Percentiles rank a stretch among this genome's conserved stretches.
Conservation (phyloP, 2,113 vertebrate genomes). For the Eonycteris spelaea region DNA sequence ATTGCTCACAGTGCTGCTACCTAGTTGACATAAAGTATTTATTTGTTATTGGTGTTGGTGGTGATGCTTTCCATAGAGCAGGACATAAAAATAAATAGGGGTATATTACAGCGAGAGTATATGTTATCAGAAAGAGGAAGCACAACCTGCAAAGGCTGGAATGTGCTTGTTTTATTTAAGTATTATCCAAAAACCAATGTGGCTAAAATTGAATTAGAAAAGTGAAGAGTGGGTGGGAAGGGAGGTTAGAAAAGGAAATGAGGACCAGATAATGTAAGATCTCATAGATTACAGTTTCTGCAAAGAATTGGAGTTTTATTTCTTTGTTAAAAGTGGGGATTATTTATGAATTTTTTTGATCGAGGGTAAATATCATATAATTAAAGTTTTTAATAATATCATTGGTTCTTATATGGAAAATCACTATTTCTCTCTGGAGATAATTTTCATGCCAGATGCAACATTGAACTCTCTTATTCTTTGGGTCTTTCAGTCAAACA, state of each 20-base stretch:
- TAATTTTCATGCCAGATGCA: not conserved
- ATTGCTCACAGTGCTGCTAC: not conserved
- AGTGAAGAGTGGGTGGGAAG: not conserved
- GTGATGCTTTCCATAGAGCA: not conserved
- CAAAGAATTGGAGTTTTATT: not conserved
- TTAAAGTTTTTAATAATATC: not conserved
- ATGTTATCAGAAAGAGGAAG: not conserved
- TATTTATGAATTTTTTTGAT: not conserved
- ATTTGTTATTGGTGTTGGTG: not conserved
- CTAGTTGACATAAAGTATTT: not conserved
- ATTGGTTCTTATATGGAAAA: rapidly evolving
- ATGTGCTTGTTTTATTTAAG: not conserved
- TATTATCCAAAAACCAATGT: not conserved
- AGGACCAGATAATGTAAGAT: not conserved
- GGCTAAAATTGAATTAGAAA: not conserved
- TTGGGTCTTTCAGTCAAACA: not conserved
- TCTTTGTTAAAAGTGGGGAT: not conserved
- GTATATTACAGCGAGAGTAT: not conserved
- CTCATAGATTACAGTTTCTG: not conserved
- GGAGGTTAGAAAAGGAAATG: not conserved
- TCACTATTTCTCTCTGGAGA: not conserved
- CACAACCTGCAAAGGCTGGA: not conserved
- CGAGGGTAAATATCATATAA: not conserved
- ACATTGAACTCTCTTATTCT: not conserved
- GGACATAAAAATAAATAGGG: not conserved